Base-by-base conservation (phyloP, 2,888 invertebrate genomes). In the Brachypterus glaber region DNA sequence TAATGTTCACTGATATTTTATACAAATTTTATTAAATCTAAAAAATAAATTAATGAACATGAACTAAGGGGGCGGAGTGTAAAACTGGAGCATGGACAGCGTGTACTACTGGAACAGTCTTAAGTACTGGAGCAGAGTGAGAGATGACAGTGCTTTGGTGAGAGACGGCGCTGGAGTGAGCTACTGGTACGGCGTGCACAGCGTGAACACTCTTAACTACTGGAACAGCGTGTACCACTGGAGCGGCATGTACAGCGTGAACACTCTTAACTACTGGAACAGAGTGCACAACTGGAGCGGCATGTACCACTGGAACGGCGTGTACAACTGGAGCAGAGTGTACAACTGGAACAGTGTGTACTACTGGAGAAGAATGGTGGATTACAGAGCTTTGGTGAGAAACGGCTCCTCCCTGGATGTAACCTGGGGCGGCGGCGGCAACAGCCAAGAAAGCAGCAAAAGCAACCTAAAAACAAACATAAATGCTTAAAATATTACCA, bases 381-480 rank as follows among this genome's bases (percentile, higher is more conserved):
- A 44, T 55, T 51, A 40, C 36, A 14, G 41, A 35, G 29, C 41
- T 44, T 34, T 39, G 43, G 18, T 29, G 12, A n/a, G 41, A 38
- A 9, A 41, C 26, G 12, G 39, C n/a, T n/a, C n/a, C n/a, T n/a
- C n/a, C n/a, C n/a, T n/a, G n/a, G 15, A 48, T 39, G 5, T 46
- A 31, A 2, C 45, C 45, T 17, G 52, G 47, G 49, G 52, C 54
- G 43, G 62, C 55, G 40, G 44, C 44, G 37, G 54, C 71, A 60
- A 64, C 69, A 46, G 71, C 72, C 58, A 72, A 49, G 55, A 73
- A 42, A 45, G 70, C 69, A 54, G 64, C 61, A 58, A 73, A 66
- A 37, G 65, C 66, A 47, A 74, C 57, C 74, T 74, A 33, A 18
- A 30, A 35, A 32, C n/a, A n/a, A n/a, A n/a, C n/a, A n/a, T n/a